These are phyloP conservation scores for Pseudomugil tenellus DNA, from an alignment of 2,797 vertebrate genomes.

Conservation along the genomic window DNA sequence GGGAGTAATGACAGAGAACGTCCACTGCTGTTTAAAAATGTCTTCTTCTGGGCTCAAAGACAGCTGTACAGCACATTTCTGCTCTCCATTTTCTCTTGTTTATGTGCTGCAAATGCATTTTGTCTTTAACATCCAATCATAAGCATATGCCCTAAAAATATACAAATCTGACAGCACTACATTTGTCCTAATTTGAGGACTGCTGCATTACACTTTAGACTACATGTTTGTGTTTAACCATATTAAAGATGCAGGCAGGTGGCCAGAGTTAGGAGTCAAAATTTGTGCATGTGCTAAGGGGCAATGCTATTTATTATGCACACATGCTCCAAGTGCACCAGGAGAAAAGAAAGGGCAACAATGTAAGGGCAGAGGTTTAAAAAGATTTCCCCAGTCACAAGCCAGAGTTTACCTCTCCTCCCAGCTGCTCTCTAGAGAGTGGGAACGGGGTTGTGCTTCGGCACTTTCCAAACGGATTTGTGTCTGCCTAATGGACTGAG, in stretches of 20 bases:
- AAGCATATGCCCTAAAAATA: constrained; percentile 10
- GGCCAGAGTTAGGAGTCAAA: background rate
- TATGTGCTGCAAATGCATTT: constrained; percentile 1
- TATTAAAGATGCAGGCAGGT: constrained; percentile 11
- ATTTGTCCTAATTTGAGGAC: background rate
- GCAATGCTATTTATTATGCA: constrained; percentile 59
- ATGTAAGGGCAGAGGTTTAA: constrained; percentile 68
- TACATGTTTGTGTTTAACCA: constrained; percentile 37
- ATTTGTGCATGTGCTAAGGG: constrained; percentile 14
- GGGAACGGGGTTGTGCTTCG: constrained; percentile 45
- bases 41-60: constrained; percentile 6
- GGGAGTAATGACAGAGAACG: constrained; percentile 47
- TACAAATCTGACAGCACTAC: constrained; percentile 32
- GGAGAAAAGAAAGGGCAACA: constrained; percentile 44
- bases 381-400: constrained; percentile 66
- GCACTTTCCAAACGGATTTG: constrained; percentile 76
- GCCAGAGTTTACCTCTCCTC: constrained; percentile 60
- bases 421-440: constrained; percentile 60
- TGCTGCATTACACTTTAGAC: constrained; percentile 20
- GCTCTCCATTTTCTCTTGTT: constrained; percentile 6
- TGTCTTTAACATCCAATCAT: constrained; percentile 18
- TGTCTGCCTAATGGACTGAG: constrained; percentile 79
- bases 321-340: constrained; percentile 49
- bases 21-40: constrained; percentile 42
- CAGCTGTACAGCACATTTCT: constrained; percentile 6